phyloP scores from a whole-genome alignment of 2,888 invertebrate species.

The Anoncus sp. region DNA sequence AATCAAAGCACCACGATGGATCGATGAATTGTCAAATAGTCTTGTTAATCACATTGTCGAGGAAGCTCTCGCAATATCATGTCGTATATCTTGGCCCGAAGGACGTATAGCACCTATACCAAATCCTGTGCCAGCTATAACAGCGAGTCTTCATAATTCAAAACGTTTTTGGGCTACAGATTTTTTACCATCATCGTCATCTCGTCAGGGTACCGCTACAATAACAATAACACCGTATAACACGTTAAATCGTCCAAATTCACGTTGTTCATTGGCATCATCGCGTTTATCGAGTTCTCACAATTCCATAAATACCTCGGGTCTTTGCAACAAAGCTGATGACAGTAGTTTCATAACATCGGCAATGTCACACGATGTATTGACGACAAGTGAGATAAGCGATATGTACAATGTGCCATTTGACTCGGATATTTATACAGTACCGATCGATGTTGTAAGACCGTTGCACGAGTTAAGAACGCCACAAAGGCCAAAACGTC shows the following conservation, averaged over 20 bases:
- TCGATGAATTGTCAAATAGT: slow-evolving; percentile 83
- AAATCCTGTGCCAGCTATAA: slow-evolving; percentile 71
- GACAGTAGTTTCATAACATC: slow-evolving; percentile 95
- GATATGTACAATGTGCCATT: slow-evolving; percentile 96
- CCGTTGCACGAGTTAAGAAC: slow-evolving; percentile 84
- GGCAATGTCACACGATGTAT: slow-evolving; percentile 94
- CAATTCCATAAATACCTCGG: slow-evolving; percentile 86
- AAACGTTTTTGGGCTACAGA: slow-evolving; percentile 85
- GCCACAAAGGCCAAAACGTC: slow-evolving; percentile 83
- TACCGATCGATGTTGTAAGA: slow-evolving; percentile 92
- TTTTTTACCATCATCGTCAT: slow-evolving; percentile 84
- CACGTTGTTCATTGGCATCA: slow-evolving; percentile 90
- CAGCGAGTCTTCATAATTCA: slow-evolving; percentile 62
- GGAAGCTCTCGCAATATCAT: slow-evolving; percentile 84
- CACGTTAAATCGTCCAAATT: slow-evolving; percentile 87
- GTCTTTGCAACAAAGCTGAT: slow-evolving; percentile 90
- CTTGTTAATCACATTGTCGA: slow-evolving; percentile 83
- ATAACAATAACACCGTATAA: slow-evolving; percentile 81
- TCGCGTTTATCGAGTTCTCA: slow-evolving; percentile 93
- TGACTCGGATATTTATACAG: slow-evolving; percentile 94
- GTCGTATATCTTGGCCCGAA: slow-evolving; percentile 81
- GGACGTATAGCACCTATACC: slow-evolving; percentile 77
- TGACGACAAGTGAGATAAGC: slow-evolving; percentile 89
- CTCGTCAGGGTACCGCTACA: slow-evolving; percentile 77
- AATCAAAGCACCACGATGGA: slow-evolving; percentile 72